Conservation (phyloP, 2,113 vertebrate species). For the Heliornis fulica region DNA sequence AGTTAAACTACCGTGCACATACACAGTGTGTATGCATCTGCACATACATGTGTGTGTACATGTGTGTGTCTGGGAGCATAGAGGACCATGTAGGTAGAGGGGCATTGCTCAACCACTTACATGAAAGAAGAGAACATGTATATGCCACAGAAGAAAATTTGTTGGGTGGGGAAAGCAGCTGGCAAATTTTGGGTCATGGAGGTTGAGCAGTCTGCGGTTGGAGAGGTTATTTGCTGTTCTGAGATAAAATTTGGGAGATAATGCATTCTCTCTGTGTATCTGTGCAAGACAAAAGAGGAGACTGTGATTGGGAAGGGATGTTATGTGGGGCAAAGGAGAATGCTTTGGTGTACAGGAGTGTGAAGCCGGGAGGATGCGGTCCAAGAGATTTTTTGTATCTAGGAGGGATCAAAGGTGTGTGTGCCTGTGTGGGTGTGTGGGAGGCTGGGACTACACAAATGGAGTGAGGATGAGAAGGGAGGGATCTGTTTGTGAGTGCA, state of each 20-base stretch:
- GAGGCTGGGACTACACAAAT: neutral
- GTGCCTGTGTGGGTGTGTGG: neutral
- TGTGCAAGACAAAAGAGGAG: neutral
- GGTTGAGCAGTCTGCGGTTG: neutral
- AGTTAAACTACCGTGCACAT: too few relatives aligned
- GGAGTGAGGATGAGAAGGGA: slow-evolving; percentile 21
- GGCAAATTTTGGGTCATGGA: neutral
- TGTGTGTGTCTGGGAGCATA: neutral
- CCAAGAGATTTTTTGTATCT: neutral
- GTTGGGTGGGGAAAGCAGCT: neutral
- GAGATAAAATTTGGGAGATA: neutral
- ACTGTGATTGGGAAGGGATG: neutral
- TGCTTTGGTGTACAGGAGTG: neutral
- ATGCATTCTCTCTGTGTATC: fast-evolving
- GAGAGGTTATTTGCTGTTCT: neutral
- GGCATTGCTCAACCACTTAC: neutral
- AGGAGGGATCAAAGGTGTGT: slow-evolving; percentile 32
- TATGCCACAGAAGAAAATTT: neutral
- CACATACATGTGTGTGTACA: too few relatives aligned
- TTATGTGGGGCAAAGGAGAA: neutral
- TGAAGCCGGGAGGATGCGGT: neutral
- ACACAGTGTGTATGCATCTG: too few relatives aligned
- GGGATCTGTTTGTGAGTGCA: slow-evolving; percentile 23
- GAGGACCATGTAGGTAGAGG: neutral
- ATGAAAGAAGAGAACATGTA: neutral